Conservation (phyloP, 2,888 invertebrate genomes). For the Tanaodytes sp. region DNA sequence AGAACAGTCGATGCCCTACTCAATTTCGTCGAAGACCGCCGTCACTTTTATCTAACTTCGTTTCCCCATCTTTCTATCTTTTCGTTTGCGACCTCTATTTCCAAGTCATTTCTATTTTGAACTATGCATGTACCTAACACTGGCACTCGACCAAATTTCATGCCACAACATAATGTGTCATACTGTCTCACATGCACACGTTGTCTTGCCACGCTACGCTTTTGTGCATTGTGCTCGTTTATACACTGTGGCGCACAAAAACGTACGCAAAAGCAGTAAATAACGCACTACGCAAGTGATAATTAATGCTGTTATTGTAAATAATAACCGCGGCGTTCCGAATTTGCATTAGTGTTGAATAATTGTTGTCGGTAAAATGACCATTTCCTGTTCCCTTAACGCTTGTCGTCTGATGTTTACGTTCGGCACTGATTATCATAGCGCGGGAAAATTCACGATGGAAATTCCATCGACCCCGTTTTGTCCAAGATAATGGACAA, state of each 20-base stretch:
- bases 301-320: slow-evolving; percentile 33
- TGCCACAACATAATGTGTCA: slow-evolving; percentile 51
- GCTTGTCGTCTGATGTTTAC: too few relatives aligned
- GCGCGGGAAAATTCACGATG: too few relatives aligned
- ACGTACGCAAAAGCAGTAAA: slow-evolving; percentile 20
- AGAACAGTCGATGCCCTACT: slow-evolving; percentile 38
- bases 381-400: too few relatives aligned
- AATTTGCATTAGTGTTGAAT: too few relatives aligned
- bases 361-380: too few relatives aligned
- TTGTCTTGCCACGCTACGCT: slow-evolving; percentile 56
- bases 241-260: too few relatives aligned
- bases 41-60: slow-evolving; percentile 49
- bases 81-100: slow-evolving; percentile 66
- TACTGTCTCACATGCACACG: slow-evolving; percentile 38
- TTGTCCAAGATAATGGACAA: too few relatives aligned
- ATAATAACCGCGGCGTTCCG: too few relatives aligned
- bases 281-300: slow-evolving; percentile 27
- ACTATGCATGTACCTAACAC: slow-evolving; percentile 63
- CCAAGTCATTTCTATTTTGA: slow-evolving; percentile 69
- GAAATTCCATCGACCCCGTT: too few relatives aligned
- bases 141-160: slow-evolving; percentile 69
- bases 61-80: slow-evolving; percentile 45
- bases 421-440: too few relatives aligned
- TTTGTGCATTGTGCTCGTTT: slow-evolving; percentile 65
- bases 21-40: slow-evolving; percentile 41